phyloP scores from a whole-genome alignment of 2,113 vertebrate genomes.

The Podiceps cristatus region DNA sequence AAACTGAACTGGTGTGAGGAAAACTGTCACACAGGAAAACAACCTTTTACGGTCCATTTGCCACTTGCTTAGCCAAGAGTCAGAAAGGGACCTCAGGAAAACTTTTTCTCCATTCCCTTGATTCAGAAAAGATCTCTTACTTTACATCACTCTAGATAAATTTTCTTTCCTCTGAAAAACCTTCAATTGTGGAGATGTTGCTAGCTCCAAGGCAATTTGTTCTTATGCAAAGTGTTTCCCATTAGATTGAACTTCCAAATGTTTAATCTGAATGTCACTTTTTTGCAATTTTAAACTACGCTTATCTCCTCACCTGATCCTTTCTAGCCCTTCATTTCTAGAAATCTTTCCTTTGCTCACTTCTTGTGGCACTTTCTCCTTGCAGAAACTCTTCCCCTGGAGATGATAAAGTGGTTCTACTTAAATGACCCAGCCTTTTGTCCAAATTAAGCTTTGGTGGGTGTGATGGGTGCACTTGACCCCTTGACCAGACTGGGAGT shows the following conservation, averaged over 20 bases:
- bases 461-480: too few relatives aligned
- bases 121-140: not conserved
- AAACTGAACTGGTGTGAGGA: not conserved
- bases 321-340: not conserved
- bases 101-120: not conserved
- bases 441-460: not conserved
- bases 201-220: not conserved
- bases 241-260: not conserved
- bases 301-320: not conserved
- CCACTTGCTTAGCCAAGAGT: not conserved
- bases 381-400: not conserved
- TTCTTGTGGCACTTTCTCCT: not conserved
- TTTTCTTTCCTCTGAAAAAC: not conserved
- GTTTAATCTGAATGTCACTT: not conserved
- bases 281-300: not conserved
- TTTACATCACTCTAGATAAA: not conserved
- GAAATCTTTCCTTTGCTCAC: not conserved
- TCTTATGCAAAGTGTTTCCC: not conserved
- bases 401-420: not conserved
- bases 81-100: not conserved
- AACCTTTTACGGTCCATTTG: not conserved
- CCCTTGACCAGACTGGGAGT: too few relatives aligned
- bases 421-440: not conserved
- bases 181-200: accelerated
- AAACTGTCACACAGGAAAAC: not conserved